These are phyloP conservation scores for Masnerella sp. DNA, from an alignment of 2,888 invertebrate genomes.

Conservation along the genomic window DNA sequence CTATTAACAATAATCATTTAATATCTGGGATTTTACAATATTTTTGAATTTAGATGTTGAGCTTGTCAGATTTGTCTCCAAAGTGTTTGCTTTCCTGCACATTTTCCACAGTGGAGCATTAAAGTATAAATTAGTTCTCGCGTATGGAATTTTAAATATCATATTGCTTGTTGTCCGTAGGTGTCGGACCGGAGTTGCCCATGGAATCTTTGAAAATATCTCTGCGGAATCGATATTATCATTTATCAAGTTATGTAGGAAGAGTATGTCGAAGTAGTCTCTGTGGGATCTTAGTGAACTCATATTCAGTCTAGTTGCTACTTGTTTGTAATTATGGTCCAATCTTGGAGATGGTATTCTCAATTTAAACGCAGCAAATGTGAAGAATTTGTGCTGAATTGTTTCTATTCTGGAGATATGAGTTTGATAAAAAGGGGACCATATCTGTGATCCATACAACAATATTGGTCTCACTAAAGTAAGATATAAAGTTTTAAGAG, in stretches of 20 bases:
- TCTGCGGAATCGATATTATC: neutral
- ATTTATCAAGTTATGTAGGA: neutral
- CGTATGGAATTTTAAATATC: neutral
- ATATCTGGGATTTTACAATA: neutral
- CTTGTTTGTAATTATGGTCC: neutral
- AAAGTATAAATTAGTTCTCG: neutral
- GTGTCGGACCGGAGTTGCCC: neutral
- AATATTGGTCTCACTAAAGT: neutral
- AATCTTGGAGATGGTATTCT: neutral
- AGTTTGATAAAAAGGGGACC: slow-evolving; percentile 1
- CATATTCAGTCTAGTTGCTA: slow-evolving; percentile 1
- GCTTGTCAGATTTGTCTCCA: neutral
- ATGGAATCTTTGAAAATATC: neutral
- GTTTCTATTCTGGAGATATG: neutral
- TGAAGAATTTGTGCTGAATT: neutral
- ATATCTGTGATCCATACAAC: neutral
- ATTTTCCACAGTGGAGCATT: neutral
- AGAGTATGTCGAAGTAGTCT: neutral
- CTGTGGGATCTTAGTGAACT: neutral
- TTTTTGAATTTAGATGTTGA: neutral
- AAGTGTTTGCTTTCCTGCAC: neutral
- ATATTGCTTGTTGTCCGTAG: neutral
- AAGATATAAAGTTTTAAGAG: too few species aligned
- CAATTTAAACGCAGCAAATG: neutral
- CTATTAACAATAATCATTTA: neutral